Evolutionary conservation across 2,113 vertebrate genomes (phyloP).

Genomic region (Osmerus mordax): DNA sequence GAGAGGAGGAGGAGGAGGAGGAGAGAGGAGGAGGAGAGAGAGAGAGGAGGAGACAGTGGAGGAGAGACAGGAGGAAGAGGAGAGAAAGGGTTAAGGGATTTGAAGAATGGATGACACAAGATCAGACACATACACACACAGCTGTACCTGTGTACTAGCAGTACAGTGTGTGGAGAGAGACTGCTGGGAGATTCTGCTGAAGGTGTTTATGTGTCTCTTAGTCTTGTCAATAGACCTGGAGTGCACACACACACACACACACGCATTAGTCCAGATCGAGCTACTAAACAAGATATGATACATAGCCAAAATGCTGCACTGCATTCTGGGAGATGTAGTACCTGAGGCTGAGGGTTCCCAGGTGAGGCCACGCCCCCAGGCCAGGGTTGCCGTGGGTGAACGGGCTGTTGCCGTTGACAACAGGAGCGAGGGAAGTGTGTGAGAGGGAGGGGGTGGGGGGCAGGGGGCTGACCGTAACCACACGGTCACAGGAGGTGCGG

Average conservation of each 20-base stretch:
- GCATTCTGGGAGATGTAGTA: conserved; percentile 42
- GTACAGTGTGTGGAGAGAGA: conserved; percentile 54
- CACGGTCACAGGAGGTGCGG: conserved; percentile 50
- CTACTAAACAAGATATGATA: neutral
- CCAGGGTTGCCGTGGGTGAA: conserved; percentile 38
- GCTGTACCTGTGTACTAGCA: conserved; percentile 45
- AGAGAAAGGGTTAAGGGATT: neutral
- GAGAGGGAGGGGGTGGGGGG: conserved; percentile 15
- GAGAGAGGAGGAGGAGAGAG: neutral
- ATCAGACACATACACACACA: conserved; percentile 21
- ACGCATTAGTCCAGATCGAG: neutral
- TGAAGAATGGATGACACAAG: neutral
- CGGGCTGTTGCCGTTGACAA: conserved; percentile 59
- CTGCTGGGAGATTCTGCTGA: conserved; percentile 62
- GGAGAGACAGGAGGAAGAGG: neutral
- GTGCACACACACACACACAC: conserved; percentile 23
- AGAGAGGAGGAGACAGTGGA: neutral
- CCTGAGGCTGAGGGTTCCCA: conserved; percentile 68
- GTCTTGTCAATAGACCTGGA: conserved; percentile 73
- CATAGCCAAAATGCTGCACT: neutral
- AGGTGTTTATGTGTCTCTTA: conserved; percentile 65
- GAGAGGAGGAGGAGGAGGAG: conserved; percentile 6
- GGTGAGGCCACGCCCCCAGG: conserved; percentile 40
- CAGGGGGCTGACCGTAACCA: conserved; percentile 32
- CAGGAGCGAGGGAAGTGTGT: conserved; percentile 33